Evolutionary conservation across 2,113 vertebrate species (phyloP).

Genomic region (Corythornis madagascariensis): DNA sequence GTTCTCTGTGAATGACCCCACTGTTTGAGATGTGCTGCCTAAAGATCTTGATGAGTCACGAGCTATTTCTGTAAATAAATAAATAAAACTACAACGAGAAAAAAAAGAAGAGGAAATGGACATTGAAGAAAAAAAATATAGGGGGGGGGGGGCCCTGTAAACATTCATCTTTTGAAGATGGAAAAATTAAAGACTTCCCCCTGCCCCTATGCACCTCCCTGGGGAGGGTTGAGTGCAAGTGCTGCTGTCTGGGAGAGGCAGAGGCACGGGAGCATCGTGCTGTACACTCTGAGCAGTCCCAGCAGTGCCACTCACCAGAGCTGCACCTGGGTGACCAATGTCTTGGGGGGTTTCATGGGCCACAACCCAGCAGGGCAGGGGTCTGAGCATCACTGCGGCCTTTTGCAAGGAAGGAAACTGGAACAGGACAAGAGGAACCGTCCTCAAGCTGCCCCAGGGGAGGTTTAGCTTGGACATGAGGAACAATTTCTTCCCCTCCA

Average conservation of each 20-base stretch:
- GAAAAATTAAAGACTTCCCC: not conserved
- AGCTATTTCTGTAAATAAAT: constrained; percentile 62
- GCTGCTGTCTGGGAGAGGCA: not conserved
- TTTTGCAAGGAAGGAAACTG: not conserved
- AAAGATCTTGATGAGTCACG: constrained; percentile 57
- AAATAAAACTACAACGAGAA: not conserved
- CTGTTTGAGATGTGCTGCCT: constrained; percentile 31
- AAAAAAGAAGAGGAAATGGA: not conserved
- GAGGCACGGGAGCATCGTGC: not conserved
- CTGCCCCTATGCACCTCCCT: fast-evolving
- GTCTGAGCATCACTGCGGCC: fast-evolving
- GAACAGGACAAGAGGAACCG: not conserved
- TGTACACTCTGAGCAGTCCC: not conserved
- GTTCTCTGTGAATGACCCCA: constrained; percentile 58
- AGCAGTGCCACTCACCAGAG: not conserved
- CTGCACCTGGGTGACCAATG: fast-evolving
- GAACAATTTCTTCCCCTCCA: not conserved
- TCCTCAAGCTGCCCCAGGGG: not conserved
- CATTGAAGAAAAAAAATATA: not conserved
- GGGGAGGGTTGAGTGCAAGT: not conserved
- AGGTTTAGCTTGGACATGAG: not conserved
- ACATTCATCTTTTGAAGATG: not conserved
- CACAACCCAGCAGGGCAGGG: not conserved
- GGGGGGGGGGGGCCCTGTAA: fast-evolving
- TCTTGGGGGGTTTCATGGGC: not conserved